These are phyloP conservation scores for Corythucha ciliata DNA, from an alignment of 2,888 invertebrate species.

Conservation along the genomic window DNA sequence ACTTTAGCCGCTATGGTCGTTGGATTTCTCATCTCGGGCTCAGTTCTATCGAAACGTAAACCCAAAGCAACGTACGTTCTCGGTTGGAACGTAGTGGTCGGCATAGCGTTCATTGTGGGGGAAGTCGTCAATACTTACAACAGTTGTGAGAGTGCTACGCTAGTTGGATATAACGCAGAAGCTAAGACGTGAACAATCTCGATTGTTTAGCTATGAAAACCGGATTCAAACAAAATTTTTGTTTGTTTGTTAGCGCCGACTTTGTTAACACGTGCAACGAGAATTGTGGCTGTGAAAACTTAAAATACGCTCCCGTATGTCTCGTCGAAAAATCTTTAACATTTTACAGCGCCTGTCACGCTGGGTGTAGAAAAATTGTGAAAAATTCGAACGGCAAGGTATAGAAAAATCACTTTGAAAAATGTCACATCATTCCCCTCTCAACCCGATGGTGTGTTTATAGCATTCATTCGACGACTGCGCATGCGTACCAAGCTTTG, in stretches of 20 bases:
- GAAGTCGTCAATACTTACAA: conserved; percentile 49
- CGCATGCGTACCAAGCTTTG: conserved; percentile 36
- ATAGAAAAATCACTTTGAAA: no score
- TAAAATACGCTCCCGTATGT: conserved; percentile 57
- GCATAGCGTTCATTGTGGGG: conserved; percentile 46
- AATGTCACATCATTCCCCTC: no score
- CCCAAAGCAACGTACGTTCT: conserved; percentile 50
- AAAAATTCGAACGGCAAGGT: no score
- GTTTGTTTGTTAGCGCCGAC: conserved; percentile 46
- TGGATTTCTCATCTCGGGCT: conserved; percentile 52
- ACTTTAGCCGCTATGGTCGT: conserved; percentile 51
- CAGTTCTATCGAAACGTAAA: conserved; percentile 51
- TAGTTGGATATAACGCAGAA: conserved; percentile 41
- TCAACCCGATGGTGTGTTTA: no score
- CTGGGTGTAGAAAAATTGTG: no score
- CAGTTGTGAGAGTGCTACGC: conserved; percentile 44
- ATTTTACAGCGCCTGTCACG: conserved; percentile 64
- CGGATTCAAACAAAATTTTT: background rate
- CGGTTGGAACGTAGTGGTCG: conserved; percentile 54
- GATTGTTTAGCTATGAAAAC: background rate
- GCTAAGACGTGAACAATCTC: background rate
- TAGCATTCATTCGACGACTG: conserved; percentile 42
- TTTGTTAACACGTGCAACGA: conserved; percentile 49
- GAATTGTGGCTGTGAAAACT: conserved; percentile 50
- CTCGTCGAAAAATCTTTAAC: conserved; percentile 48